Conservation (phyloP, 2,113 vertebrate genomes). For the Platanista minor region DNA sequence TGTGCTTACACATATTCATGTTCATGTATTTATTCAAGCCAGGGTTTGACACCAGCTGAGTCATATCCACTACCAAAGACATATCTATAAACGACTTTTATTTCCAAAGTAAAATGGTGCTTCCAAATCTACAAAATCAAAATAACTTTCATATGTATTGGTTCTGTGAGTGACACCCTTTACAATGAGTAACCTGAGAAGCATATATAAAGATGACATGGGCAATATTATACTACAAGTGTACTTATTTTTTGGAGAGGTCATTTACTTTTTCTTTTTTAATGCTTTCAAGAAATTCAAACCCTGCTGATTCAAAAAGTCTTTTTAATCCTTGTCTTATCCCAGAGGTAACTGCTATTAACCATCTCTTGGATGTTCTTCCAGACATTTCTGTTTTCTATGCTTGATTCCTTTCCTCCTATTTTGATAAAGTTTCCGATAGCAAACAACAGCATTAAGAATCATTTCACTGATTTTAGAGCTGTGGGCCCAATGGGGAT, state of each 20-base stretch:
- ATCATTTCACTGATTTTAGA: not conserved
- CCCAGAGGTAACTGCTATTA: not conserved
- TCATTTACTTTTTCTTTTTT: not conserved
- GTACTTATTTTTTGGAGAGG: not conserved
- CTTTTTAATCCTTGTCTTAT: not conserved
- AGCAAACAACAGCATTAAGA: not conserved
- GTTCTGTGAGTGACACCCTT: not conserved
- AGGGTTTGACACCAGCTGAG: not conserved
- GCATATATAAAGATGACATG: not conserved
- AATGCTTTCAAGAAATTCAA: not conserved
- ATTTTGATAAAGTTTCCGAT: not conserved
- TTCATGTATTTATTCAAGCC: not conserved
- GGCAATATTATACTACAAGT: not conserved
- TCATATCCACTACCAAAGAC: not conserved
- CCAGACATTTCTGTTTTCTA: not conserved
- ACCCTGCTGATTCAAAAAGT: not conserved
- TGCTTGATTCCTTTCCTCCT: not conserved
- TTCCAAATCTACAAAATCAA: not conserved
- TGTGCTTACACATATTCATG: not conserved
- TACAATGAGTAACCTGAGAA: not conserved
- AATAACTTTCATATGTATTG: not conserved
- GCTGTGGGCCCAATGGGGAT: not conserved
- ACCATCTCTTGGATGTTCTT: not conserved
- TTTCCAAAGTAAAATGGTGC: slow-evolving; percentile 1
- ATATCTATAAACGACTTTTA: not conserved